phyloP scores from a whole-genome alignment of 2,888 invertebrate species.

The Biston stratarius region DNA sequence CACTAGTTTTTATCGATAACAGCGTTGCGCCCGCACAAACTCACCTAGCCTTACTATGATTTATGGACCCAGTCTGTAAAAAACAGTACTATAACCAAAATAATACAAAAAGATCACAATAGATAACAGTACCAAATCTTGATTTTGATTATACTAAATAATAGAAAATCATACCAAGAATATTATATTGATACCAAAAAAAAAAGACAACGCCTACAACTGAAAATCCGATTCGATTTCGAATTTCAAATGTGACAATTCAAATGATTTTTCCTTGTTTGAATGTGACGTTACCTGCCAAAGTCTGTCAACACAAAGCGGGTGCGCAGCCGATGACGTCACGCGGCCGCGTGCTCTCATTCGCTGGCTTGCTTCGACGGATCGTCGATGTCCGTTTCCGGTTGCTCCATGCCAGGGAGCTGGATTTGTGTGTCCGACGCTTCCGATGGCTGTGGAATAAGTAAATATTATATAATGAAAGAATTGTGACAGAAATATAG shows the following conservation, averaged over 20 bases:
- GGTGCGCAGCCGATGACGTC: slow-evolving; percentile 23
- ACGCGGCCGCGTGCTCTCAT: slow-evolving; percentile 44
- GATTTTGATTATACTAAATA: not conserved
- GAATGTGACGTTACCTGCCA: slow-evolving; percentile 26
- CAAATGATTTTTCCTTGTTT: slow-evolving; percentile 8
- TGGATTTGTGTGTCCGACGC: slow-evolving; percentile 93
- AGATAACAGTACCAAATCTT: not conserved
- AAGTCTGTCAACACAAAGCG: slow-evolving; percentile 37
- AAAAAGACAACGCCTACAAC: not conserved
- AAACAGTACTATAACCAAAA: no score
- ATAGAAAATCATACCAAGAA: slow-evolving; percentile 3
- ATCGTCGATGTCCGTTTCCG: slow-evolving; percentile 77
- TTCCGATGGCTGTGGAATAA: slow-evolving; percentile 88
- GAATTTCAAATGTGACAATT: slow-evolving; percentile 16
- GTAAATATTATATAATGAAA: slow-evolving; percentile 10
- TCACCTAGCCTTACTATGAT: no score
- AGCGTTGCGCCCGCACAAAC: no score
- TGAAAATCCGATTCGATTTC: not conserved
- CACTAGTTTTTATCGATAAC: no score
- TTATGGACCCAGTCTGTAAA: no score
- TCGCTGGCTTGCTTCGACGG: slow-evolving; percentile 61
- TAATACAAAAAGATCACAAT: not conserved
- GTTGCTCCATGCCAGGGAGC: slow-evolving; percentile 88
- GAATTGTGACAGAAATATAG: no score
- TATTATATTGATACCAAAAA: not conserved